phyloP scores from a whole-genome alignment of 2,113 vertebrate genomes.

The Boulengeromyrus knoepffleri region DNA sequence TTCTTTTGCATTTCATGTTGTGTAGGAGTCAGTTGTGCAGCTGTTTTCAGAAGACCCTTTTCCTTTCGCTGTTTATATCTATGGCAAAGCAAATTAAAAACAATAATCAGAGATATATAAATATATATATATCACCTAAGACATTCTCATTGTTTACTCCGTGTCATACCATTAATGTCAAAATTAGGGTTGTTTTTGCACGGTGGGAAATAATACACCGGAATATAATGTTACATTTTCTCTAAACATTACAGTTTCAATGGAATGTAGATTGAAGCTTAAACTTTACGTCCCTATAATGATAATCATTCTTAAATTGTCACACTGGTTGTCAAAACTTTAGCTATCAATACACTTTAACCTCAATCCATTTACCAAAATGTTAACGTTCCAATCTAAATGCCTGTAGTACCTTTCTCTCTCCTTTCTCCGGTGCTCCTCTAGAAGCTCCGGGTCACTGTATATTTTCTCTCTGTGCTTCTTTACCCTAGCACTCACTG shows the following conservation, averaged over 20 bases:
- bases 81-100: background rate
- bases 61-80: slow-evolving; percentile 23
- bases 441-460: slow-evolving; percentile 22
- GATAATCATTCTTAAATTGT: background rate
- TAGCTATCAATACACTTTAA: background rate
- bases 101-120: background rate
- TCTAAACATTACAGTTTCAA: background rate
- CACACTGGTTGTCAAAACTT: background rate
- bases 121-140: background rate
- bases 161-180: background rate
- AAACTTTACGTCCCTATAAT: background rate
- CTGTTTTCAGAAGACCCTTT: background rate
- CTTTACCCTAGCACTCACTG: slow-evolving; percentile 23
- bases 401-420: background rate
- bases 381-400: background rate
- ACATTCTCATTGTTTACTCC: background rate
- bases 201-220: background rate
- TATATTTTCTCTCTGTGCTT: slow-evolving; percentile 26
- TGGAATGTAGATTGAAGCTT: background rate
- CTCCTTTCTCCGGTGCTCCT: slow-evolving; percentile 21
- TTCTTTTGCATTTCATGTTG: slow-evolving; percentile 23
- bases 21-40: slow-evolving; percentile 9
- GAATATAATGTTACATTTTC: background rate
- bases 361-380: background rate
- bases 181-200: background rate